A percentile compares a stretch with the other conserved stretches of the same genome.
Conservation (phyloP, 2,113 vertebrate genomes). For the Sminthopsis crassicaudata region DNA sequence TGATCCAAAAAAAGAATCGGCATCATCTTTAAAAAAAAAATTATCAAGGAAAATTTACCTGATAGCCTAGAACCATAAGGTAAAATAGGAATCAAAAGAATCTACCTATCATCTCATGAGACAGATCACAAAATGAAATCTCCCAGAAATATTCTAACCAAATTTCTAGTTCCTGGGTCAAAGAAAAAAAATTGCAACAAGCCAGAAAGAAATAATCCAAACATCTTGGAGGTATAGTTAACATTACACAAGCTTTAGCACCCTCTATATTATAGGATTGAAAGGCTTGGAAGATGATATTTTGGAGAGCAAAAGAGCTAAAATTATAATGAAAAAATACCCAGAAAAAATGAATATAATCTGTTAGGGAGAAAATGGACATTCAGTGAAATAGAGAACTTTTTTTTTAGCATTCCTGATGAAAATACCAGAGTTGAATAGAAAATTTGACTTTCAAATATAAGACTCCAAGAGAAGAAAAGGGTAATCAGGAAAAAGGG, state of each 20-base stretch:
- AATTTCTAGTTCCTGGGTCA: background rate
- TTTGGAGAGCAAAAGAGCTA: too few species aligned
- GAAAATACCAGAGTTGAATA: too few species aligned
- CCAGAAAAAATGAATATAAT: too few species aligned
- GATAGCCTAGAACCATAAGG: background rate
- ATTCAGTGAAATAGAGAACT: too few species aligned
- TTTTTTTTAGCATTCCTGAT: too few species aligned
- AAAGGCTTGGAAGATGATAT: background rate
- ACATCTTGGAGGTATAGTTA: background rate
- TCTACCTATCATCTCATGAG: background rate
- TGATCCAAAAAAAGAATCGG: too few species aligned
- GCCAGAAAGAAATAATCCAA: background rate
- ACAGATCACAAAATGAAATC: background rate
- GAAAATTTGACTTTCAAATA: too few species aligned
- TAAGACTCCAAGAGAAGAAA: too few species aligned
- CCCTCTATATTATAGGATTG: background rate
- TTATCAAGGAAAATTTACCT: background rate
- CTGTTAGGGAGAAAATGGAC: too few species aligned
- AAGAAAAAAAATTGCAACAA: background rate
- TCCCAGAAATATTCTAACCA: background rate
- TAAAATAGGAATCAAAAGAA: background rate
- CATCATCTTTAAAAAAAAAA: background rate
- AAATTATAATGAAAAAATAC: too few species aligned
- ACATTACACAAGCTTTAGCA: background rate
- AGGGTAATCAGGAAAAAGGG: too few species aligned